Percentiles rank a stretch among this genome's conserved stretches.
Conservation (phyloP, 2,113 vertebrate species). For the Catharus bicknelli region DNA sequence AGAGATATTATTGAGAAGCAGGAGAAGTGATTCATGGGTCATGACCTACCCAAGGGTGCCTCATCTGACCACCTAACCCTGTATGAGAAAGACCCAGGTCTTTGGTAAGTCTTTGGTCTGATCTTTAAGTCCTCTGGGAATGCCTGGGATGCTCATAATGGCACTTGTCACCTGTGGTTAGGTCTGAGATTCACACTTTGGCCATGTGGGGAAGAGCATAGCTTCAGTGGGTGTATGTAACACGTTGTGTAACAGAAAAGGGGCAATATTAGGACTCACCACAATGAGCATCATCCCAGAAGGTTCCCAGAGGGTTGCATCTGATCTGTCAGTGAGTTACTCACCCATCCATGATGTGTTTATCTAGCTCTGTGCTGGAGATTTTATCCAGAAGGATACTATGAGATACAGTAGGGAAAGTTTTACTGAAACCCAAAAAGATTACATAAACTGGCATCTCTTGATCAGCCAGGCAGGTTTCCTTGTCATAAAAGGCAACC, state of each 20-base stretch:
- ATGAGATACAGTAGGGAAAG: neutral
- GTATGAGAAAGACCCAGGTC: fast-evolving
- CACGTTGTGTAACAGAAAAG: neutral
- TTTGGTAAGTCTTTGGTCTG: neutral
- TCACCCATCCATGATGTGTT: no score
- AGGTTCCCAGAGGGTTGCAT: neutral
- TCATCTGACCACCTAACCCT: neutral
- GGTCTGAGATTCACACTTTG: neutral
- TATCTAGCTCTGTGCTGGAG: neutral
- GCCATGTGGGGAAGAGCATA: neutral
- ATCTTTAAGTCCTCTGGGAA: neutral
- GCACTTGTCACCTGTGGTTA: neutral
- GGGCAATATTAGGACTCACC: neutral
- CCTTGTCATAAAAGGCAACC: neutral
- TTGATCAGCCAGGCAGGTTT: neutral
- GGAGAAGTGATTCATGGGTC: neutral
- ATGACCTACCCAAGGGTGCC: fast-evolving
- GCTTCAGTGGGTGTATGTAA: neutral
- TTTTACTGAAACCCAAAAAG: neutral
- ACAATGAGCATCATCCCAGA: neutral
- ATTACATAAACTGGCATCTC: neutral
- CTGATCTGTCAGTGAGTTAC: fast-evolving
- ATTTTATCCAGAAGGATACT: neutral
- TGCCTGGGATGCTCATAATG: neutral
- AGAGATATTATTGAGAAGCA: neutral